Conservation (phyloP, 2,888 invertebrate genomes). For the Coelopa pilipes region DNA sequence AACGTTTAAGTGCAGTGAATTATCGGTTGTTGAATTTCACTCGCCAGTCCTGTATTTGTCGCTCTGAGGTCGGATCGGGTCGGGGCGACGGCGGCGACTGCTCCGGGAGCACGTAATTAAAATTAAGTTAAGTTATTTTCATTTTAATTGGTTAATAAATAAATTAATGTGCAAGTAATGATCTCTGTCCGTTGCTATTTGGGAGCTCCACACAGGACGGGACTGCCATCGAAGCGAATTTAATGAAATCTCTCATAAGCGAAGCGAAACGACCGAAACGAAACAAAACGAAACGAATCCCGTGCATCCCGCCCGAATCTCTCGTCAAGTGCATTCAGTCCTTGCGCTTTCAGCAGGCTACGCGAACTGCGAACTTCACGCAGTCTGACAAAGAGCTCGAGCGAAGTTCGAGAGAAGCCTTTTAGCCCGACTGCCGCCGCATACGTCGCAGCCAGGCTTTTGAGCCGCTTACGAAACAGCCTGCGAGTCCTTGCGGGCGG, state of each 20-base stretch:
- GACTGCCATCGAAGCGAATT: no score
- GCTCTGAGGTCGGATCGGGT: not conserved
- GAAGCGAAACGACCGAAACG: no score
- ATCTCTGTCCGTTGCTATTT: no score
- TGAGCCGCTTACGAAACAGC: no score
- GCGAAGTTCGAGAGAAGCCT: no score
- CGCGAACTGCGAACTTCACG: no score
- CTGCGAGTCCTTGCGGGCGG: not conserved
- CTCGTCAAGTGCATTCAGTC: not conserved
- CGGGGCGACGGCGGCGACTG: not conserved
- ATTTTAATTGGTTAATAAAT: conserved; percentile 22
- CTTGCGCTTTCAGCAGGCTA: not conserved
- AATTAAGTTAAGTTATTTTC: conserved; percentile 14
- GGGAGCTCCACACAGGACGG: no score
- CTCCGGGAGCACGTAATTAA: conserved; percentile 18
- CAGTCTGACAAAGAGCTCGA: not conserved
- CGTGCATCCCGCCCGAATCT: no score
- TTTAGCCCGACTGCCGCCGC: no score
- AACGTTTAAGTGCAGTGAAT: conserved; percentile 17
- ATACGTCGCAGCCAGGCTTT: no score
- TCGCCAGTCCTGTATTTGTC: not conserved
- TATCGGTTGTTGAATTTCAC: conserved; percentile 11
- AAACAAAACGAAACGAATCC: no score
- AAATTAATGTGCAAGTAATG: conserved; percentile 1
- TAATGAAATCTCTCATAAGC: no score